Conservation (phyloP, 2,888 invertebrate species). For the Sepiola atlantica region DNA sequence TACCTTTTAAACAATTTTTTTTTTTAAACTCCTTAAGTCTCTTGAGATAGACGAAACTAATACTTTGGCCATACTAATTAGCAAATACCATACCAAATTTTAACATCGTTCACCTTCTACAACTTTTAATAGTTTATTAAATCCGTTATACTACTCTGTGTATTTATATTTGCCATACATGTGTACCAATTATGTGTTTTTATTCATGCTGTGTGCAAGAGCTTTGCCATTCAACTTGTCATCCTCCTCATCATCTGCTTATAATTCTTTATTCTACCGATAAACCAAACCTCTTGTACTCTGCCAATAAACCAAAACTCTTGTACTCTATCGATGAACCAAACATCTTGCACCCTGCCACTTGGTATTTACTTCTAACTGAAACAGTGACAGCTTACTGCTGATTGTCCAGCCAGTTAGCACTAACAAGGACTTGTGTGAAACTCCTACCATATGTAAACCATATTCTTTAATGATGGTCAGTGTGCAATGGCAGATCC, state of each 20-base stretch:
- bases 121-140: not conserved
- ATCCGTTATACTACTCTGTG: not conserved
- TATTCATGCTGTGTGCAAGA: not conserved
- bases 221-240: not conserved
- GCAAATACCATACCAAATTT: not conserved
- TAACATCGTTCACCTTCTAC: not conserved
- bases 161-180: constrained; percentile 2
- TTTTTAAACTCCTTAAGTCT: not conserved
- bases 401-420: constrained; percentile 4
- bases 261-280: not conserved
- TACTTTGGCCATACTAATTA: not conserved
- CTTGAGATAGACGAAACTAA: not conserved
- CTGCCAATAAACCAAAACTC: not conserved
- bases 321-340: not conserved
- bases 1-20: not conserved
- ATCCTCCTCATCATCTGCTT: not conserved
- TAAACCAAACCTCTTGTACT: not conserved
- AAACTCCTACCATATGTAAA: not conserved
- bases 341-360: not conserved
- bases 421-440: not conserved
- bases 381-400: constrained; percentile 12
- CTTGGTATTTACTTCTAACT: too few species aligned
- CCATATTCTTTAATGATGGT: not conserved
- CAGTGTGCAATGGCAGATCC: not conserved
- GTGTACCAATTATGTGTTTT: not conserved